phyloP scores from a whole-genome alignment of 2,888 invertebrate species.

The Operophtera brumata region DNA sequence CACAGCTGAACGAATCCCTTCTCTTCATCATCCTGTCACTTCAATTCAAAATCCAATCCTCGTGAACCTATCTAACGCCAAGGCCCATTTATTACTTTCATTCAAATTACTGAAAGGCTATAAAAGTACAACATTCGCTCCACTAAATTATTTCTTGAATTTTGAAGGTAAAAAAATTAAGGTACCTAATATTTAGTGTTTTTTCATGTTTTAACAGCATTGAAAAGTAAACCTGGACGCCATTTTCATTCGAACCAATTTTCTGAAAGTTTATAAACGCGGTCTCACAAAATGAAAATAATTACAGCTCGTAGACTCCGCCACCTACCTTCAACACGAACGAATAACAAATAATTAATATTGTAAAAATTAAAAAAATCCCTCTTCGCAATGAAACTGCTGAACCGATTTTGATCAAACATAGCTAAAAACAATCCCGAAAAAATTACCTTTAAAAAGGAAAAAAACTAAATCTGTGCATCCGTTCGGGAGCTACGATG shows the following conservation, averaged over 20 bases:
- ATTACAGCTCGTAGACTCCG: background rate
- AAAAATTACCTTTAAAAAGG: too few species aligned
- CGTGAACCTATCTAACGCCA: constrained; percentile 37
- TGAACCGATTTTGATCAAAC: too few species aligned
- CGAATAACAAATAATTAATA: background rate
- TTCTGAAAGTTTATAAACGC: background rate
- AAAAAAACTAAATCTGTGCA: too few species aligned
- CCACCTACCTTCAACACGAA: background rate
- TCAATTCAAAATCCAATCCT: constrained; percentile 52
- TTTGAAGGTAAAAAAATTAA: too few species aligned
- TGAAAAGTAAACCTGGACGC: too few species aligned
- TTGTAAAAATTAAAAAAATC: too few species aligned
- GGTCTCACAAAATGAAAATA: background rate
- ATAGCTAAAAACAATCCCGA: too few species aligned
- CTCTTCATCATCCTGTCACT: constrained; percentile 54
- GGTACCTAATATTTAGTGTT: too few species aligned
- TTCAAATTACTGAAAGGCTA: constrained; percentile 15
- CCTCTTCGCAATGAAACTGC: too few species aligned
- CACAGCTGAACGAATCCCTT: constrained; percentile 33
- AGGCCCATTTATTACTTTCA: constrained; percentile 44
- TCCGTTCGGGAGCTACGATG: too few species aligned
- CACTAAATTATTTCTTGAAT: too few species aligned
- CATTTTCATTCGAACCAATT: background rate
- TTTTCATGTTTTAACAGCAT: too few species aligned
- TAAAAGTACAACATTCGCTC: background rate